These are phyloP conservation scores for Cheirogaleus medius DNA, from an alignment of 2,113 vertebrate genomes.

Conservation along the genomic window DNA sequence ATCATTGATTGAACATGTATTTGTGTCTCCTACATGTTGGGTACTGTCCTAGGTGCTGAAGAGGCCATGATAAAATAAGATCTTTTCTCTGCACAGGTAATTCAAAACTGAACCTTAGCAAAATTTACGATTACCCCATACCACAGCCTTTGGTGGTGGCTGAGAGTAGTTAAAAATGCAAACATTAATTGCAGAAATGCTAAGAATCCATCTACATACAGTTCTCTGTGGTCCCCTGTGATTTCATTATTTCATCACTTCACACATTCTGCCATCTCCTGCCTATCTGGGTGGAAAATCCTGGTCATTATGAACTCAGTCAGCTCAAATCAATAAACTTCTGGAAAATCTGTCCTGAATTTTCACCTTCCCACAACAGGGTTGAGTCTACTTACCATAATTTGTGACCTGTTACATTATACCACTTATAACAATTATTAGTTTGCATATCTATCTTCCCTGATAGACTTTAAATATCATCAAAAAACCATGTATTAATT, in stretches of 20 bases:
- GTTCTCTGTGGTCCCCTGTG: neutral
- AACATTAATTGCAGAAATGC: neutral
- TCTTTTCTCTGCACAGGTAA: neutral
- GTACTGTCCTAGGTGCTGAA: constrained; percentile 73
- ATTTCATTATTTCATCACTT: neutral
- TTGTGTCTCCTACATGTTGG: neutral
- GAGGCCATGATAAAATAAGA: neutral
- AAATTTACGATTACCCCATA: neutral
- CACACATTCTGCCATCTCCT: neutral
- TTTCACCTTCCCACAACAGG: neutral
- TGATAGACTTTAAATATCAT: neutral
- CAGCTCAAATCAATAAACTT: neutral
- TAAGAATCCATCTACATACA: neutral
- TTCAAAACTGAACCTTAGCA: neutral
- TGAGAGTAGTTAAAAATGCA: neutral
- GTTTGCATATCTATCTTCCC: neutral
- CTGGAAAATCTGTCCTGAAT: neutral
- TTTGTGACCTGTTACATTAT: neutral
- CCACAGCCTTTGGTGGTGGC: neutral
- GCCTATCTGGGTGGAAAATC: neutral
- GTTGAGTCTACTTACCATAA: neutral
- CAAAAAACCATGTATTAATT: neutral
- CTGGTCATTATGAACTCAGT: neutral
- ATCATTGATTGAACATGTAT: neutral
- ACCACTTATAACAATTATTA: neutral